Base-by-base conservation (phyloP, 92 coral and sea anemone species). In the Porites divaricata region DNA sequence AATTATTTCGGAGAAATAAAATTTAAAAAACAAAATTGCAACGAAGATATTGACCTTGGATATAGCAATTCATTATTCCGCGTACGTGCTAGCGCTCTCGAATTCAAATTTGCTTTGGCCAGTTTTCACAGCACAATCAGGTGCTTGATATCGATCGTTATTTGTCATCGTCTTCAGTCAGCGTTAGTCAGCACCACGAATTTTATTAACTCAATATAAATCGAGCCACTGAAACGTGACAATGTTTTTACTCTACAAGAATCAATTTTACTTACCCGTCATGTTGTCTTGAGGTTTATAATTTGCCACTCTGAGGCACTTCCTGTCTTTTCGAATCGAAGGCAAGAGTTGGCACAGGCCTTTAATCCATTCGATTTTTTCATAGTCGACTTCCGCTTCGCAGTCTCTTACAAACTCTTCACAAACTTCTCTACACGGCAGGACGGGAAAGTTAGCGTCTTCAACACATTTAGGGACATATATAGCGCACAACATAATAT, bases 381-480 rank as follows among this genome's bases (percentile, higher is more conserved):
- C 90, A 35, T 56, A 52, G 35, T 22, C 75, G 57, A 51, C 84
- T 23, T 23, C 86, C 62, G 63, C 3, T 63, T 65, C 78, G 41
- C 93, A 90, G n/a, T 84, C 87, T 4, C 84, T 77, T 13, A 81
- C 88, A 21, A 90, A 88, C 5, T 90, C 90, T 13, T 77, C 75
- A 25, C 93, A 90, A 20, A 90, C 81, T 9, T 67, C 64, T 58
- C 90, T 82, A 72, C 93, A 90, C 2, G 93, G 93, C 66, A 90
- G 28, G 20, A 90, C 78, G 23, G 93, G 93, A 41, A 78, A 54
- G 14, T 86, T 53, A 21, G 15, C 41, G 2, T 70, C 88, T 86
- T 90, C 90, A 15, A 75, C 64, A 67, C 93, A 90, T 80, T 81
- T 76, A 28, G 93, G 93, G 63, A 72, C 81, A 23, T 63, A 75